These are phyloP conservation scores for Cephus cinctus DNA, from an alignment of 1,140 invertebrate genomes.

Conservation along the genomic window DNA sequence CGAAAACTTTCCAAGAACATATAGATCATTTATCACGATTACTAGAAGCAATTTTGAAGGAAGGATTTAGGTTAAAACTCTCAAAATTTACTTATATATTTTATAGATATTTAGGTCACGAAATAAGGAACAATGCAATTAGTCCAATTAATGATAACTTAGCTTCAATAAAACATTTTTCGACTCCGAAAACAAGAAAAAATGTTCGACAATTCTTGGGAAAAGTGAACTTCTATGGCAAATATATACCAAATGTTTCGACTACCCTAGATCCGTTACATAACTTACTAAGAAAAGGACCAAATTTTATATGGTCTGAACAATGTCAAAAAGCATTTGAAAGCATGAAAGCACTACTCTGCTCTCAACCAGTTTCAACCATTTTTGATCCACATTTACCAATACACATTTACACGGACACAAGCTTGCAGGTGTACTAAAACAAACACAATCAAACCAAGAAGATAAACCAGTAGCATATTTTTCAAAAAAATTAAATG, in stretches of 20 bases:
- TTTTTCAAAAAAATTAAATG: slow-evolving; percentile 33
- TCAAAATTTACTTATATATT: slow-evolving; percentile 5
- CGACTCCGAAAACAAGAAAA: slow-evolving; percentile 12
- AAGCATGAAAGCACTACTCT: slow-evolving; percentile 12
- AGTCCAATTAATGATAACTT: slow-evolving; percentile 20
- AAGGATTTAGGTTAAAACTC: slow-evolving; percentile 12
- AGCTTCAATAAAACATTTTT: slow-evolving; percentile 9
- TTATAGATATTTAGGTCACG: slow-evolving; percentile 17
- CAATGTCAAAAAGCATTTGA: slow-evolving; percentile 7
- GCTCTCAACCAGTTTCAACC: slow-evolving; percentile 10
- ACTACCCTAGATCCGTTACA: slow-evolving; percentile 14
- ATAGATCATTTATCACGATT: slow-evolving; percentile 8
- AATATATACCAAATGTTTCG: slow-evolving; percentile 11
- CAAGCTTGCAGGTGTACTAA: slow-evolving; percentile 27
- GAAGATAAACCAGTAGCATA: slow-evolving; percentile 32
- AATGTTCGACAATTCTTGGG: slow-evolving; percentile 13
- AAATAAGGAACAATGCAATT: slow-evolving; percentile 33
- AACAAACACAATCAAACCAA: slow-evolving; percentile 32
- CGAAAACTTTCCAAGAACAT: slow-evolving; percentile 19
- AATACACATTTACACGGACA: slow-evolving; percentile 29
- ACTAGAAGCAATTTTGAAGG: slow-evolving; percentile 3
- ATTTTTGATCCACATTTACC: slow-evolving; percentile 27
- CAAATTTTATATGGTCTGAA: slow-evolving; percentile 14
- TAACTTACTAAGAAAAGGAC: slow-evolving; percentile 10
- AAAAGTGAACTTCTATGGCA: slow-evolving; percentile 10